A percentile compares a stretch with the other conserved stretches of the same genome.
phyloP scores from a whole-genome alignment of 2,113 vertebrate species.

The Prionailurus viverrinus region DNA sequence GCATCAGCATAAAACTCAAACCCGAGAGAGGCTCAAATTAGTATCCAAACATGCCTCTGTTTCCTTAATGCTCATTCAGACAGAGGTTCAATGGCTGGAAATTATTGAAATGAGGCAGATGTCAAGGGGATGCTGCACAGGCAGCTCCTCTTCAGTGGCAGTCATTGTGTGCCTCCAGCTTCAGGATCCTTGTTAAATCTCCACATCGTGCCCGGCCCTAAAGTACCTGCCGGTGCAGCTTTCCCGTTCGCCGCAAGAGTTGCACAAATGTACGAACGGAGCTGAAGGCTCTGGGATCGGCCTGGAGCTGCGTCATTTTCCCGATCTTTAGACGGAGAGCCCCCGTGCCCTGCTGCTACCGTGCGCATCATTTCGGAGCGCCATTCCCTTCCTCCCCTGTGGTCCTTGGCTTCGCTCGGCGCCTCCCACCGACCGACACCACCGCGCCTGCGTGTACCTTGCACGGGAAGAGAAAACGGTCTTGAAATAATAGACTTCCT shows the following conservation, averaged over 20 bases:
- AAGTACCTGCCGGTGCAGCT: constrained; percentile 28
- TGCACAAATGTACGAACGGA: neutral
- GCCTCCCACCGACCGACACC: neutral
- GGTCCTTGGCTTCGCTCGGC: neutral
- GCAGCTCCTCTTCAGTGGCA: constrained; percentile 11
- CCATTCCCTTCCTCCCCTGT: neutral
- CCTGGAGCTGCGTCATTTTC: neutral
- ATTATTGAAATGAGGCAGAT: constrained; percentile 79
- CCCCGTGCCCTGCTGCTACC: accelerated
- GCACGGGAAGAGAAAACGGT: neutral
- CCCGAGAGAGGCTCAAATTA: constrained; percentile 63
- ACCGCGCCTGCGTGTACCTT: neutral
- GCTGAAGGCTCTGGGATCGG: neutral
- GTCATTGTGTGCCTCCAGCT: neutral
- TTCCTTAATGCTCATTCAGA: constrained; percentile 74
- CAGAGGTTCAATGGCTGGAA: constrained; percentile 76
- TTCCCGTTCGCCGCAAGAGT: neutral
- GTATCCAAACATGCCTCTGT: constrained; percentile 67
- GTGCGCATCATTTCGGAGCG: neutral
- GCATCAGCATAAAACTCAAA: constrained; percentile 35
- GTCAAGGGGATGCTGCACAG: constrained; percentile 63
- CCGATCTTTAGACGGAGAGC: neutral
- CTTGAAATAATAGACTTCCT: constrained; percentile 14
- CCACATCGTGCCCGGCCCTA: neutral
- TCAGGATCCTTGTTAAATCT: constrained; percentile 27